phyloP scores from a whole-genome alignment of 2,113 vertebrate genomes.

The Ochotona princeps region DNA sequence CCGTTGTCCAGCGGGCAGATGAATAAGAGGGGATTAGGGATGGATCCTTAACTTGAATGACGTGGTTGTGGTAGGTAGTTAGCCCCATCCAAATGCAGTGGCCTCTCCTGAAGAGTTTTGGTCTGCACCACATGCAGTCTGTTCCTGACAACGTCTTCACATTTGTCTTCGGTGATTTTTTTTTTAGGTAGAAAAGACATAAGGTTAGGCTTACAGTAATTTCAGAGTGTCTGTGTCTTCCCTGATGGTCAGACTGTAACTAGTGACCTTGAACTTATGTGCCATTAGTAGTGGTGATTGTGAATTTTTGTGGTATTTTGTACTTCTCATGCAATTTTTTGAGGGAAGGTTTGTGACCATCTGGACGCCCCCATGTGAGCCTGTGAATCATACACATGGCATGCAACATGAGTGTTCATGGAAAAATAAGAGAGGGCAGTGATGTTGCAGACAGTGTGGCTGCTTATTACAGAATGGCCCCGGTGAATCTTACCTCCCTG shows the following conservation, averaged over 20 bases:
- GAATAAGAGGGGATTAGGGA: fast-evolving
- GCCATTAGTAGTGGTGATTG: constrained; percentile 47
- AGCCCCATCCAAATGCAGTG: neutral
- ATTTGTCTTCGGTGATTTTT: constrained; percentile 13
- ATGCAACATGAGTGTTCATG: constrained; percentile 31
- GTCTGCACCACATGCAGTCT: neutral
- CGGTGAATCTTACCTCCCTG: neutral
- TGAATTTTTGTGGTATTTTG: constrained; percentile 54
- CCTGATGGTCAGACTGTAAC: neutral
- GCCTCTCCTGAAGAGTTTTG: neutral
- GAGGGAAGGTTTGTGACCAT: constrained; percentile 18
- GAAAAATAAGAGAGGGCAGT: neutral
- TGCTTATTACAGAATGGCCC: neutral
- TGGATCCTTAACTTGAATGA: neutral
- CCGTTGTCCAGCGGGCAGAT: neutral
- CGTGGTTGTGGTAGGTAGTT: neutral
- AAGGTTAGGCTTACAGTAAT: constrained; percentile 12
- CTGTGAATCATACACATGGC: constrained; percentile 18
- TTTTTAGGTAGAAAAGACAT: neutral
- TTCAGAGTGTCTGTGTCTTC: neutral
- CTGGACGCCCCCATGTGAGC: neutral
- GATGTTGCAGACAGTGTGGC: neutral
- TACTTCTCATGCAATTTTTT: neutral
- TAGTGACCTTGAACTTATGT: constrained; percentile 20
- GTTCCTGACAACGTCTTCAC: neutral